Evolutionary conservation across 2,113 vertebrate species (phyloP).

Genomic region (Ammodytes marinus): DNA sequence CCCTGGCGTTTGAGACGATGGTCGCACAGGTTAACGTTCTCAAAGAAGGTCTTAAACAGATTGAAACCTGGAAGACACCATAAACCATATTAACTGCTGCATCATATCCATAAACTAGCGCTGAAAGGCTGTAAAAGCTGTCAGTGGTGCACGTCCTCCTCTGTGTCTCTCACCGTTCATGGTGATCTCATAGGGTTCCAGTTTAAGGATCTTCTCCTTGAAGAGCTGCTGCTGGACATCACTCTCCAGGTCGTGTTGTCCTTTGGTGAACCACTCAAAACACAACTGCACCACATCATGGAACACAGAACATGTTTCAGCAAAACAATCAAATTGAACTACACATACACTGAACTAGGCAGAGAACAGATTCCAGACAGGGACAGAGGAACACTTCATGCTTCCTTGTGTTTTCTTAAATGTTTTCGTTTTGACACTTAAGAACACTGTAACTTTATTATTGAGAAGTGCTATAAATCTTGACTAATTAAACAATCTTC

Average conservation of each 20-base stretch:
- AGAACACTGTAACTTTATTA: no score
- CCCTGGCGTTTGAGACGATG: slow-evolving; percentile 98
- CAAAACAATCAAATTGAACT: background rate
- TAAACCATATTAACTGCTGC: slow-evolving; percentile 1
- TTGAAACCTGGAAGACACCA: slow-evolving; percentile 90
- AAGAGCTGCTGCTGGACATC: slow-evolving; percentile 99
- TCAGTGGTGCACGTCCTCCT: background rate
- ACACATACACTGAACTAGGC: background rate
- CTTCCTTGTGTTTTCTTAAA: no score
- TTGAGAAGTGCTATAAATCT: no score
- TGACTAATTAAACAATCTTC: no score
- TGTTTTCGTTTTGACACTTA: no score
- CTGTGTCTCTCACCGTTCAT: slow-evolving; percentile 91
- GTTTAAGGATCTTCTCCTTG: slow-evolving; percentile 98
- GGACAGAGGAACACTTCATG: background rate
- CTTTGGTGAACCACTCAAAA: slow-evolving; percentile 99
- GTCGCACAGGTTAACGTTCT: slow-evolving; percentile 98
- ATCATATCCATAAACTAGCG: background rate
- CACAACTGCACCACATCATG: slow-evolving; percentile 89
- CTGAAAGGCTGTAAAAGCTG: background rate
- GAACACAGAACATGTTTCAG: background rate
- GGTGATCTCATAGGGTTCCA: slow-evolving; percentile 98
- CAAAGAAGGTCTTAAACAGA: slow-evolving; percentile 99
- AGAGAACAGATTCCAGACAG: background rate
- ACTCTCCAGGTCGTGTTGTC: slow-evolving; percentile 97